These are phyloP conservation scores for Drepana falcataria DNA, from an alignment of 2,888 invertebrate genomes.

Conservation along the genomic window DNA sequence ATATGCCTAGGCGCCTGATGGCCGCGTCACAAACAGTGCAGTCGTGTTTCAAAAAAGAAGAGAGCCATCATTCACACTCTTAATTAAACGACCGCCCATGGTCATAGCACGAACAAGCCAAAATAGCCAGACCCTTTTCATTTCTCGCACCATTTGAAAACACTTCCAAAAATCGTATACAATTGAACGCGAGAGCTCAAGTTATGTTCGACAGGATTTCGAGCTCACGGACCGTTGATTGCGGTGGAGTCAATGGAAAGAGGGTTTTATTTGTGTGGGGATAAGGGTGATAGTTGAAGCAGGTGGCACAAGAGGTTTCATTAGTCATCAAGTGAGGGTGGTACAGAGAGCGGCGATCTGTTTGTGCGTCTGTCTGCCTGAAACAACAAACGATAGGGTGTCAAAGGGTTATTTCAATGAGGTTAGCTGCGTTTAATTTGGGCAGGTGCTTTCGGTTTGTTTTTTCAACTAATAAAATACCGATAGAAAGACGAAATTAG, in stretches of 20 bases:
- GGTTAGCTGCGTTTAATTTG: slow-evolving; percentile 51
- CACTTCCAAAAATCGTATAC: slow-evolving; percentile 8
- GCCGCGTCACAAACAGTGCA: slow-evolving; percentile 36
- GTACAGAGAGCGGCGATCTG: slow-evolving; percentile 49
- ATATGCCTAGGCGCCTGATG: slow-evolving; percentile 14
- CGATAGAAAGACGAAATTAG: not conserved
- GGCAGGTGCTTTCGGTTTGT: slow-evolving; percentile 25
- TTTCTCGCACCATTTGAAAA: slow-evolving; percentile 15
- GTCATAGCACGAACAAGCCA: slow-evolving; percentile 57
- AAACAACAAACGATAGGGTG: slow-evolving; percentile 63
- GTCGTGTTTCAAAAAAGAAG: slow-evolving; percentile 47
- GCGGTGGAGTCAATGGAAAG: slow-evolving; percentile 12
- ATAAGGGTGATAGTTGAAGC: slow-evolving; percentile 17
- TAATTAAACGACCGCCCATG: slow-evolving; percentile 59
- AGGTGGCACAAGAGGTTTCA: slow-evolving; percentile 35
- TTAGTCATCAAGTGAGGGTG: slow-evolving; percentile 56
- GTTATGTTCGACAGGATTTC: slow-evolving; percentile 34
- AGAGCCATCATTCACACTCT: slow-evolving; percentile 67
- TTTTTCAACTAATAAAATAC: not conserved
- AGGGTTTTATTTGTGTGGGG: slow-evolving; percentile 18
- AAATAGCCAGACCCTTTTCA: slow-evolving; percentile 33
- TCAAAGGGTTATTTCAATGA: slow-evolving; percentile 41
- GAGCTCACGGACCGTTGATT: slow-evolving; percentile 7
- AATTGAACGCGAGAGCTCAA: slow-evolving; percentile 38
- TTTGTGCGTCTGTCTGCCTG: slow-evolving; percentile 61